Conservation (phyloP, 2,113 vertebrate genomes). For the Burhinus oedicnemus region DNA sequence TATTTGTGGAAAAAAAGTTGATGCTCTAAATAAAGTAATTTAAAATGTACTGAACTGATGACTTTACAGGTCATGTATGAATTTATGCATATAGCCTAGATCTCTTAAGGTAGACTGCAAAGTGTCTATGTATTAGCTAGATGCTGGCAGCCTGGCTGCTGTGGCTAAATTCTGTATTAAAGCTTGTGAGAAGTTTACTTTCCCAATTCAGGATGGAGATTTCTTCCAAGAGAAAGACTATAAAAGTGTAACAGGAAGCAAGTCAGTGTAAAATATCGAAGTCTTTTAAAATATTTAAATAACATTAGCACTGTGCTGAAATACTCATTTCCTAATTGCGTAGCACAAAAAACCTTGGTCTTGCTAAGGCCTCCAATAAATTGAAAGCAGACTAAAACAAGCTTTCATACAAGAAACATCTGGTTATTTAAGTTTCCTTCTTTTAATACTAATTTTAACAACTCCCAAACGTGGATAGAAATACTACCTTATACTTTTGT, state of each 20-base stretch:
- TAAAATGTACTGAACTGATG: not conserved
- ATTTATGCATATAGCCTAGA: not conserved
- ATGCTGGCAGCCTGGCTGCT: not conserved
- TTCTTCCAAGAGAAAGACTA: slow-evolving; percentile 33
- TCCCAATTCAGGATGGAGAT: not conserved
- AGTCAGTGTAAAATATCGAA: slow-evolving; percentile 23
- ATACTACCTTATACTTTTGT: slow-evolving; percentile 74
- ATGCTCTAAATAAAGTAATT: not conserved
- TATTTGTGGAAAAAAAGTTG: not conserved
- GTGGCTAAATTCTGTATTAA: not conserved
- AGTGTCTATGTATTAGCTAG: not conserved
- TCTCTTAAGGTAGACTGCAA: not conserved
- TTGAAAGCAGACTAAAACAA: slow-evolving; percentile 61
- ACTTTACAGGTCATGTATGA: not conserved
- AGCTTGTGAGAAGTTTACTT: not conserved
- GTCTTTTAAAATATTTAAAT: slow-evolving; percentile 64
- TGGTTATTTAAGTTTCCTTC: slow-evolving; percentile 66
- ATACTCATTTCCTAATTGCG: slow-evolving; percentile 67
- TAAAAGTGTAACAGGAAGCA: slow-evolving; percentile 46
- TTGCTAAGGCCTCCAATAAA: slow-evolving; percentile 62
- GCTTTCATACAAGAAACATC: slow-evolving; percentile 64
- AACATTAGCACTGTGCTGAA: slow-evolving; percentile 55
- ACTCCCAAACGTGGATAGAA: slow-evolving; percentile 72
- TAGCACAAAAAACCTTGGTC: slow-evolving; percentile 17
- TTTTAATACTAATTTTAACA: slow-evolving; percentile 76